These are phyloP conservation scores for Brenthis hecate DNA, from an alignment of 2,888 invertebrate genomes.

Conservation along the genomic window DNA sequence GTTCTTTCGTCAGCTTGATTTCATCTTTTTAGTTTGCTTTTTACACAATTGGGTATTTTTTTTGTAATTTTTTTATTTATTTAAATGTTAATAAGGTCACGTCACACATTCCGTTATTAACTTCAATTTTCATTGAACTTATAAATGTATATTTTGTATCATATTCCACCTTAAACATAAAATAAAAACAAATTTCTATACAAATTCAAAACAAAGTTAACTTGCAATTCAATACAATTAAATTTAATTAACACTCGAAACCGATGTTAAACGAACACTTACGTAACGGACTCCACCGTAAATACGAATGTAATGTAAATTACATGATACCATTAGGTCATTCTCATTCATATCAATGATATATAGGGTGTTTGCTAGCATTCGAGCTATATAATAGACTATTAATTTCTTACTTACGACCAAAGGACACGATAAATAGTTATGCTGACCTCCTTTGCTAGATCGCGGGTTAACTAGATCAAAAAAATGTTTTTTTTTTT, in stretches of 20 bases:
- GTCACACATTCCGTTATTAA: too few species aligned
- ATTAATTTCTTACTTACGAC: slow-evolving; percentile 11
- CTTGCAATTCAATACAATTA: slow-evolving; percentile 12
- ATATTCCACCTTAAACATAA: too few species aligned
- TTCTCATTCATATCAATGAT: slow-evolving; percentile 13
- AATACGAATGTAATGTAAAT: slow-evolving; percentile 17
- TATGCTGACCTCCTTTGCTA: neutral
- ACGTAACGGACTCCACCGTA: slow-evolving; percentile 12
- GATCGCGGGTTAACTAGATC: neutral
- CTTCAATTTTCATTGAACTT: too few species aligned
- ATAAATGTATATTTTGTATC: too few species aligned
- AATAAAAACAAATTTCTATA: neutral
- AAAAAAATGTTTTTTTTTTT: too few species aligned
- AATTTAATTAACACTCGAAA: slow-evolving; percentile 20
- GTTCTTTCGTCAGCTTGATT: too few species aligned
- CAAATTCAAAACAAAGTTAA: slow-evolving; percentile 2
- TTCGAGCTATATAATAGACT: slow-evolving; percentile 10
- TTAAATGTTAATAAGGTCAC: too few species aligned
- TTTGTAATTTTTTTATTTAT: too few species aligned
- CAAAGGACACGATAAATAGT: neutral
- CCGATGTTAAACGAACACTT: slow-evolving; percentile 12
- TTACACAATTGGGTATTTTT: too few species aligned
- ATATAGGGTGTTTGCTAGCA: slow-evolving; percentile 4
- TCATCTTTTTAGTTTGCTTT: too few species aligned
- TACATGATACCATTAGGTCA: slow-evolving; percentile 18